Conservation (phyloP, 2,113 vertebrate species). For the Pampusana beccarii region DNA sequence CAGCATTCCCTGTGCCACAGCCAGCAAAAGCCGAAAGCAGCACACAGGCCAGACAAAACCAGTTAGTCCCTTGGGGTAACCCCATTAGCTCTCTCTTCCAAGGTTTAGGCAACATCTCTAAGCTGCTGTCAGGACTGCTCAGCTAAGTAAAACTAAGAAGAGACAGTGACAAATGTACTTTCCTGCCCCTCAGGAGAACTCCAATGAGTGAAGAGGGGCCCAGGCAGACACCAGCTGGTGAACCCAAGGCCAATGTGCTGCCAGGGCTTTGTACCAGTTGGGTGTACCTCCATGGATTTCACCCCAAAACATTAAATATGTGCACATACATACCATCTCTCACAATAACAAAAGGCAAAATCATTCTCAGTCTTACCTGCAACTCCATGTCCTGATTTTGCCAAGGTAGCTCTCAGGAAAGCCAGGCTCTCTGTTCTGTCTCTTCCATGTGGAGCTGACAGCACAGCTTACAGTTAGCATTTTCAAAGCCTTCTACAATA, state of each 20-base stretch:
- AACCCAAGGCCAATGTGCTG: not conserved
- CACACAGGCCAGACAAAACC: not conserved
- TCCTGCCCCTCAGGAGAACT: not conserved
- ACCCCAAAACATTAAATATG: not conserved
- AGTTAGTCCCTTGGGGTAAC: not conserved
- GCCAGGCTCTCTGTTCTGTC: not conserved
- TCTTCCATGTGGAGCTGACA: not conserved
- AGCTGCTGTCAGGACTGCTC: not conserved
- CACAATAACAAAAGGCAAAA: not conserved
- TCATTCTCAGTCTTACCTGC: not conserved
- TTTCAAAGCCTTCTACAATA: not conserved
- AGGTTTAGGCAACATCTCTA: not conserved
- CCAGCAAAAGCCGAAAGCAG: not conserved
- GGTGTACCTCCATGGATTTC: not conserved
- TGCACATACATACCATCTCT: not conserved
- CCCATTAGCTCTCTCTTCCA: not conserved
- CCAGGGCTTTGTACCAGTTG: not conserved
- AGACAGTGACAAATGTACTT: not conserved
- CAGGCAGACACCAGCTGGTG: not conserved
- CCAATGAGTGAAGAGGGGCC: not conserved
- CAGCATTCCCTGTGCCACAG: not conserved
- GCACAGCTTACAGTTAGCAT: not conserved
- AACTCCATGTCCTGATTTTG: not conserved
- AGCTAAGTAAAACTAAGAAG: not conserved
- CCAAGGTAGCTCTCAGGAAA: constrained; percentile 1